Percentiles rank a stretch among this genome's conserved stretches.
Conservation (phyloP, 2,888 invertebrate species). For the Antitype chi region DNA sequence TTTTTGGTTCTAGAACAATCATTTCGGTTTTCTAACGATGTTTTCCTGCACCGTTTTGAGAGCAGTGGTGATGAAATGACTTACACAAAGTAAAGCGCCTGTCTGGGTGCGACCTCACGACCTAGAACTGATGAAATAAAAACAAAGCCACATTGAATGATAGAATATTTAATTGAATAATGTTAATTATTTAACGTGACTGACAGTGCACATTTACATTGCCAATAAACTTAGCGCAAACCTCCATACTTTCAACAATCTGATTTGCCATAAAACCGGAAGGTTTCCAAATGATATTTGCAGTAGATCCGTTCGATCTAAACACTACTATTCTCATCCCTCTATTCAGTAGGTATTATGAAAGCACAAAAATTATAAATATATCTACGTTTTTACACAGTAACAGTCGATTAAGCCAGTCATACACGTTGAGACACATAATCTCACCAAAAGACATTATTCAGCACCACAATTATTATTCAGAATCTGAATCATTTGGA, state of each 20-base stretch:
- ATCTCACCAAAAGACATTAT: background rate
- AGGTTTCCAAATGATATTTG: background rate
- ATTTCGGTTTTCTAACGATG: no score
- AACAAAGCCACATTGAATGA: no score
- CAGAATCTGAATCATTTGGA: no score
- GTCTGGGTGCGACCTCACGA: no score
- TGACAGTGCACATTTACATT: no score
- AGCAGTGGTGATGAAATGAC: background rate
- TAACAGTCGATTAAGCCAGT: background rate
- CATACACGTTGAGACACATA: background rate
- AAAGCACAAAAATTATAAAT: background rate
- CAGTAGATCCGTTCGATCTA: background rate
- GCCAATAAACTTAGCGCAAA: no score
- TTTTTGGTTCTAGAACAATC: no score
- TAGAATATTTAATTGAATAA: no score
- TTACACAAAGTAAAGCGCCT: background rate
- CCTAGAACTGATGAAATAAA: background rate
- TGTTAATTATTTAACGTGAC: no score
- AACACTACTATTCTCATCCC: background rate
- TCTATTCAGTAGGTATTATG: background rate
- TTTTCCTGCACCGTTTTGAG: no score
- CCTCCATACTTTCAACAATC: no score
- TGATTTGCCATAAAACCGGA: constrained; percentile 51
- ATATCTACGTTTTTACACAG: background rate
- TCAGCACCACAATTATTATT: no score